phyloP scores from a whole-genome alignment of 2,797 vertebrate genomes.

The Rhinogobio ventralis region DNA sequence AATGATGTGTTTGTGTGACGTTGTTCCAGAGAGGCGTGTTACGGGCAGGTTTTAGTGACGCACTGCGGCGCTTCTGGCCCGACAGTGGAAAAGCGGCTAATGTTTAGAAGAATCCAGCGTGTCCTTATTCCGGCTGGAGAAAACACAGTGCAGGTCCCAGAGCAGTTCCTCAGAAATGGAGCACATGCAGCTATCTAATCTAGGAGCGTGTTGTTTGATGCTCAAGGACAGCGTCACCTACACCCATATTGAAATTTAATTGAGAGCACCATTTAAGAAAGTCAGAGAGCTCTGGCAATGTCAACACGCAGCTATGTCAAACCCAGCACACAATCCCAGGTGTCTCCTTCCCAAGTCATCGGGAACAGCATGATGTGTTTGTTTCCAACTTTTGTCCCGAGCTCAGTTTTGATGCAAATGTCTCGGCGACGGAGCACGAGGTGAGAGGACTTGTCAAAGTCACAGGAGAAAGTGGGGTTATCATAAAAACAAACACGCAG shows the following conservation, averaged over 20 bases:
- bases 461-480: slow-evolving; percentile 22
- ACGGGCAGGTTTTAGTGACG: no score
- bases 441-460: slow-evolving; percentile 46
- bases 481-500: slow-evolving; percentile 3
- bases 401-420: slow-evolving; percentile 18
- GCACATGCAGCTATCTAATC: slow-evolving; percentile 62
- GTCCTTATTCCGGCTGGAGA: slow-evolving; percentile 49
- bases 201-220: slow-evolving; percentile 66
- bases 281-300: slow-evolving; percentile 60
- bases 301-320: slow-evolving; percentile 10
- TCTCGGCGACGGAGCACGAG: not conserved
- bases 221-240: slow-evolving; percentile 72
- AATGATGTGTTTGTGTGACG: no score
- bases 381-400: slow-evolving; percentile 22
- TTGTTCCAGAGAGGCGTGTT: no score
- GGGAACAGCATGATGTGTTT: slow-evolving; percentile 20
- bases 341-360: slow-evolving; percentile 9
- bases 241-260: slow-evolving; percentile 55
- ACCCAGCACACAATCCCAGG: slow-evolving; percentile 11
- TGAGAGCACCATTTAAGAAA: slow-evolving; percentile 68
- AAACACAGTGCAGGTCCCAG: slow-evolving; percentile 62
- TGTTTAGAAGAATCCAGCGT: not conserved
- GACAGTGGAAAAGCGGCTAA: no score
- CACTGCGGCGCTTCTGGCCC: no score
- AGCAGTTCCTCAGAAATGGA: slow-evolving; percentile 74